Percentiles rank a stretch among this genome's conserved stretches.
Conservation (phyloP, 2,797 vertebrate species). For the Discoglossus pictus region DNA sequence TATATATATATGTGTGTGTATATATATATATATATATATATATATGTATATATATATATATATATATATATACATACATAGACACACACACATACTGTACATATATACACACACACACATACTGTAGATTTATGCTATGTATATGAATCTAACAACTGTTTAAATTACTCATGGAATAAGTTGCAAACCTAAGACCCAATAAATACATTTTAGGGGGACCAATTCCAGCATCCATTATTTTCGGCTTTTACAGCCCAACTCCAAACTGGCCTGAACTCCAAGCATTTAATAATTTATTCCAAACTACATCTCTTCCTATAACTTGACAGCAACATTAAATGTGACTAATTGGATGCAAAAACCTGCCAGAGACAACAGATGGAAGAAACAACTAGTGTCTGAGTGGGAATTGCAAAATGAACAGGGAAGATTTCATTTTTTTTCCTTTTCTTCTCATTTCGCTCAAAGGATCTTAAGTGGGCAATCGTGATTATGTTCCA, state of each 20-base stretch:
- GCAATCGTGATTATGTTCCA: slow-evolving; percentile 31
- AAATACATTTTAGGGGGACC: too few relatives aligned
- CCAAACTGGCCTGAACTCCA: slow-evolving; percentile 25
- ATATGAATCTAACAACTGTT: too few relatives aligned
- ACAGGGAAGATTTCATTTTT: background rate
- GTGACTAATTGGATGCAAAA: slow-evolving; percentile 50
- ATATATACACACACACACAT: too few relatives aligned
- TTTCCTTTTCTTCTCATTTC: slow-evolving; percentile 15
- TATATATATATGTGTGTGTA: too few relatives aligned
- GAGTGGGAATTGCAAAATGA: slow-evolving; percentile 40
- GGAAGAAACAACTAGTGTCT: slow-evolving; percentile 15
- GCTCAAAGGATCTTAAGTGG: slow-evolving; percentile 37
- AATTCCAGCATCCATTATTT: too few relatives aligned
- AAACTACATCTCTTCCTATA: slow-evolving; percentile 34
- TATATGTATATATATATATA: too few relatives aligned
- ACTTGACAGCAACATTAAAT: slow-evolving; percentile 50
- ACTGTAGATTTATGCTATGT: too few relatives aligned
- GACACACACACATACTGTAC: too few relatives aligned
- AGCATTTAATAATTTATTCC: slow-evolving; percentile 41
- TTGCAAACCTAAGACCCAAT: too few relatives aligned
- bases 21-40: too few relatives aligned
- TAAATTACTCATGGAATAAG: too few relatives aligned
- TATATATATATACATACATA: too few relatives aligned
- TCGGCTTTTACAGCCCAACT: slow-evolving; percentile 18
- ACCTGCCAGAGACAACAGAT: slow-evolving; percentile 50